phyloP scores from a whole-genome alignment of 1,140 invertebrate species.

The Cyphomyrmex costatus region DNA sequence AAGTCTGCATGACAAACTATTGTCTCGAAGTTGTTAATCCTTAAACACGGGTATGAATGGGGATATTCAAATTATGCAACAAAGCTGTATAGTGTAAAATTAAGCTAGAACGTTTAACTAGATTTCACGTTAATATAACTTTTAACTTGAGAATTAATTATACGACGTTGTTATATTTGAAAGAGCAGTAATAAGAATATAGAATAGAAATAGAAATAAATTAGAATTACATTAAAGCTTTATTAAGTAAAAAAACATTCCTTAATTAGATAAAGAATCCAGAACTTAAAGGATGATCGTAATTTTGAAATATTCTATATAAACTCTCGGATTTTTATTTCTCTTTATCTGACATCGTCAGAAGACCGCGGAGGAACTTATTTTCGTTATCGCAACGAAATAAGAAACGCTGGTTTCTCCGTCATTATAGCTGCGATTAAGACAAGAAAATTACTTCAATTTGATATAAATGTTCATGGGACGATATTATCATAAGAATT shows the following conservation, averaged over 20 bases:
- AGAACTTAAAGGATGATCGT: neutral
- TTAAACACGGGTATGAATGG: neutral
- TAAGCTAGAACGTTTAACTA: conserved; percentile 2
- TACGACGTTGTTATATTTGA: neutral
- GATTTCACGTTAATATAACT: conserved; percentile 5
- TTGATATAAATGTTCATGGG: neutral
- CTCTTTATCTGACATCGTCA: neutral
- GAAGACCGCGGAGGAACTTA: neutral
- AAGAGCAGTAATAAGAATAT: neutral
- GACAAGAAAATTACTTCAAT: neutral
- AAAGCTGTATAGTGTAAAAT: neutral
- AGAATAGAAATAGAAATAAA: too few relatives aligned
- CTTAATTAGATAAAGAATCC: conserved; percentile 30
- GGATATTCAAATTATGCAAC: neutral
- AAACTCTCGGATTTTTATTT: neutral
- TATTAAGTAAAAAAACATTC: neutral
- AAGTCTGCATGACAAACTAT: neutral
- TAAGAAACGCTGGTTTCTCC: neutral
- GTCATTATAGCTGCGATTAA: conserved; percentile 3
- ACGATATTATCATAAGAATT: conserved; percentile 4
- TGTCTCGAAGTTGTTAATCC: neutral
- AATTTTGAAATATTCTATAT: conserved; percentile 16
- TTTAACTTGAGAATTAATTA: neutral
- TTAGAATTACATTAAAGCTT: neutral
- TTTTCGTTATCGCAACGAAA: neutral